Base-by-base conservation (phyloP, 2,888 invertebrate species). In the Cheilosia soror region DNA sequence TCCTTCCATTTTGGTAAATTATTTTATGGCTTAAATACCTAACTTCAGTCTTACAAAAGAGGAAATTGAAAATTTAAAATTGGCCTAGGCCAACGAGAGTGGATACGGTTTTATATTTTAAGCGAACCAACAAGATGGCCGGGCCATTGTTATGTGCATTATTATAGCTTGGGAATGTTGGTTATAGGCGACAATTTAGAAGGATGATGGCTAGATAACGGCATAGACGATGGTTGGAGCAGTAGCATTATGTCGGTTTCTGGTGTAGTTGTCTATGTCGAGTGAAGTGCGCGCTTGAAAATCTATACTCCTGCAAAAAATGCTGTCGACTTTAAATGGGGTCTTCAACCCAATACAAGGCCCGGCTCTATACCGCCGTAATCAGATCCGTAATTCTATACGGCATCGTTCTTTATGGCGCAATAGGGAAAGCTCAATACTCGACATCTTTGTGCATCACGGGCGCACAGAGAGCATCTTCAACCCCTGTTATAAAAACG, bases 51-150 rank as follows among this genome's bases (percentile, higher is more conserved):
- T 63, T 63, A 57, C 53, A 68, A 73, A 69, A 40, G 58, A 84
- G 83, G 79, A 84, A 84, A 84, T 79, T 79, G 83, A 84, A 84
- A 84, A 83, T 83, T 78, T 79, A 68, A 78, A 83, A 84, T 79
- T 65, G 69, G 79, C 79, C 73, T 79, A 11, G 20, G 77, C 77
- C 72, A 77, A 60, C 65, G 77, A 51, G 71, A 71, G 65, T 47
- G 55, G 33, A 44, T 25, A 13, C n/a, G 25, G 9, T 73, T 25
- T 57, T 78, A 57, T 68, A 73, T 69, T 73, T 58, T 5, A 40
- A 51, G 33, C 47, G 42, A 49, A 20, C 5, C 27, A 51, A 75
- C 29, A 49, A 37, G 55, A 65, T 37, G 29, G 47, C 47, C 51
- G 25, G 47, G 37, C 47, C 68, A 47, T 47, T 44, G 65, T 55